Conservation (phyloP, 2,113 vertebrate species). For the Odontesthes bonariensis region DNA sequence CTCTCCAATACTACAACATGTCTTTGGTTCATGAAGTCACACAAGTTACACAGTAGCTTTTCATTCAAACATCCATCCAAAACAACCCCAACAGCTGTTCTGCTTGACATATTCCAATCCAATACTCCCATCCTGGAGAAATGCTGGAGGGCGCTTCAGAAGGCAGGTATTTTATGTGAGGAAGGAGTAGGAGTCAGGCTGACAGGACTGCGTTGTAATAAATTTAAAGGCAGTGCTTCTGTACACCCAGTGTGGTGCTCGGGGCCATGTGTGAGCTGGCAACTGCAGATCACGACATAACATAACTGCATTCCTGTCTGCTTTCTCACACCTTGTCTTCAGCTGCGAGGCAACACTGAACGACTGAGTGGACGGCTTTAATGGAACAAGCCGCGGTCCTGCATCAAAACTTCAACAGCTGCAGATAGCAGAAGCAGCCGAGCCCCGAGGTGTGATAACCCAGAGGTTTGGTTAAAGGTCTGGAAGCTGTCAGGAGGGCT, state of each 20-base stretch:
- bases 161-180: conserved; percentile 30
- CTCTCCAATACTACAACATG: neutral
- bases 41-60: conserved; percentile 11
- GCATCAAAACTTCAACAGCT: conserved; percentile 26
- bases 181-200: conserved; percentile 12
- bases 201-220: conserved; percentile 23
- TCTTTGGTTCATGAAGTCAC: conserved; percentile 8
- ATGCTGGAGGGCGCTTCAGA: neutral
- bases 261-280: conserved; percentile 43
- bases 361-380: conserved; percentile 2
- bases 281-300: conserved; percentile 21
- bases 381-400: neutral
- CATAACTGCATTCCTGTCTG: conserved; percentile 58
- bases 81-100: conserved; percentile 22
- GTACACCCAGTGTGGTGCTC: conserved; percentile 29
- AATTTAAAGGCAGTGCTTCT: conserved; percentile 31
- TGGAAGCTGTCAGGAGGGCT: neutral
- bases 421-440: neutral
- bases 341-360: neutral
- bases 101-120: conserved; percentile 33
- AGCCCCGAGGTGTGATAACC: neutral
- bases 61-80: conserved; percentile 39
- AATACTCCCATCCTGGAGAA: neutral
- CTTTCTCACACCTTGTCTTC: conserved; percentile 54
- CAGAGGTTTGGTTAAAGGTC: neutral